phyloP scores from a whole-genome alignment of 1,140 invertebrate genomes.

The Euglossa dilemma region DNA sequence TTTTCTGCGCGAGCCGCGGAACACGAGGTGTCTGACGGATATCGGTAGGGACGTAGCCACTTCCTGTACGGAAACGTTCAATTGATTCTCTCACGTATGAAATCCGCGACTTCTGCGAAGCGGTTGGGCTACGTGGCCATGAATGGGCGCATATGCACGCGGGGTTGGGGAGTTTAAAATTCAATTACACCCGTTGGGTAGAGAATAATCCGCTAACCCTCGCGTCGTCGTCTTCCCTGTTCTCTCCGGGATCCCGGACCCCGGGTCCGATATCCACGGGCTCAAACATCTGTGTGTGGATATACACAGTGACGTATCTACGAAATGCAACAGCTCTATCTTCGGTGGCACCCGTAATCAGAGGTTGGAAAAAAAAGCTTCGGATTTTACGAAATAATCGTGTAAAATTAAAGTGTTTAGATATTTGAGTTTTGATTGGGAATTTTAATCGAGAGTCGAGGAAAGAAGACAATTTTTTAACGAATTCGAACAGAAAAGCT shows the following conservation, averaged over 20 bases:
- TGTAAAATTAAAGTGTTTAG: too few species aligned
- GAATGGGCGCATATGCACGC: constrained; percentile 37
- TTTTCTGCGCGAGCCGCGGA: not conserved
- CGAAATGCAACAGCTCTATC: not conserved
- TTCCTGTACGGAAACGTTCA: constrained; percentile 41
- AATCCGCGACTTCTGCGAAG: constrained; percentile 44
- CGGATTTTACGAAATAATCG: too few species aligned
- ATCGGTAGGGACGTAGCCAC: constrained; percentile 23
- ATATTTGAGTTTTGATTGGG: too few species aligned
- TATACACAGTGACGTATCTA: not conserved
- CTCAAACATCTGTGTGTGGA: constrained; percentile 22
- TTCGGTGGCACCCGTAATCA: too few species aligned
- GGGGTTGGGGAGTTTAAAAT: constrained; percentile 70
- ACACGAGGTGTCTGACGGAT: constrained; percentile 10
- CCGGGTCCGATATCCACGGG: not conserved
- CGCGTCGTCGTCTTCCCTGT: constrained; percentile 41
- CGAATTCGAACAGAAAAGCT: too few species aligned
- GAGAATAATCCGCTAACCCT: constrained; percentile 66
- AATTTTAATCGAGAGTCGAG: too few species aligned
- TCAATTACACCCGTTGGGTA: constrained; percentile 69
- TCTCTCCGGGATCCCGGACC: constrained; percentile 7
- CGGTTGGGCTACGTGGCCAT: not conserved
- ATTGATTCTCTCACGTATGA: constrained; percentile 52
- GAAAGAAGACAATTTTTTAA: too few species aligned
- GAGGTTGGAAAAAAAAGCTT: too few species aligned